phyloP scores from a whole-genome alignment of 2,113 vertebrate genomes.

The Dasyurus viverrinus region DNA sequence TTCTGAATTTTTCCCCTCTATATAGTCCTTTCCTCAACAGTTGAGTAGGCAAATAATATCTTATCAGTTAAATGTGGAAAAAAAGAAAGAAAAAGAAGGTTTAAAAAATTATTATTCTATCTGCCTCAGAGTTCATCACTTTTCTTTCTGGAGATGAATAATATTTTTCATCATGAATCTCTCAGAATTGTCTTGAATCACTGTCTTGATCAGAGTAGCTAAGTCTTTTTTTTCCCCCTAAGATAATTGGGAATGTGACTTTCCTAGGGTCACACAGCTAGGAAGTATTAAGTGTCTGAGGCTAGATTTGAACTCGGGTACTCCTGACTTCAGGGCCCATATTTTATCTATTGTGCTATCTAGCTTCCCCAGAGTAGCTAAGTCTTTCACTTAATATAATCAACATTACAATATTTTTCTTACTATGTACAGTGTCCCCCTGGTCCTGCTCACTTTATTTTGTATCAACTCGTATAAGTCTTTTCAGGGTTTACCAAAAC shows the following conservation, averaged over 20 bases:
- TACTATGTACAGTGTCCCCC: neutral
- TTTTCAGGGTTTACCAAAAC: neutral
- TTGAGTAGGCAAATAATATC: neutral
- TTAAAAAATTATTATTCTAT: neutral
- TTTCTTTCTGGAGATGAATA: neutral
- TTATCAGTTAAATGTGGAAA: neutral
- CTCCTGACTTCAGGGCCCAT: no score
- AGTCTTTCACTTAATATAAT: neutral
- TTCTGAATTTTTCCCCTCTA: neutral
- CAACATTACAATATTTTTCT: neutral
- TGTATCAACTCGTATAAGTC: neutral
- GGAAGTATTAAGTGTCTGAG: no score
- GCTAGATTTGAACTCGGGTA: no score
- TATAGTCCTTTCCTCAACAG: neutral
- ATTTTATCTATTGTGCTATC: no score
- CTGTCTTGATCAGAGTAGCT: no score
- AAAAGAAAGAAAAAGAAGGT: neutral
- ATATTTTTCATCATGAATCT: neutral
- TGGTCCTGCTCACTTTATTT: neutral
- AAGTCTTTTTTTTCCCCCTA: no score
- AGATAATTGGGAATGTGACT: no score
- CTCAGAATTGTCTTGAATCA: neutral
- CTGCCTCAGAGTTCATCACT: neutral
- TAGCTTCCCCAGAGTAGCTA: neutral
- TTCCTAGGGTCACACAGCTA: no score